Conservation (phyloP, 2,797 vertebrate species). For the Acestrorhynchus altus region DNA sequence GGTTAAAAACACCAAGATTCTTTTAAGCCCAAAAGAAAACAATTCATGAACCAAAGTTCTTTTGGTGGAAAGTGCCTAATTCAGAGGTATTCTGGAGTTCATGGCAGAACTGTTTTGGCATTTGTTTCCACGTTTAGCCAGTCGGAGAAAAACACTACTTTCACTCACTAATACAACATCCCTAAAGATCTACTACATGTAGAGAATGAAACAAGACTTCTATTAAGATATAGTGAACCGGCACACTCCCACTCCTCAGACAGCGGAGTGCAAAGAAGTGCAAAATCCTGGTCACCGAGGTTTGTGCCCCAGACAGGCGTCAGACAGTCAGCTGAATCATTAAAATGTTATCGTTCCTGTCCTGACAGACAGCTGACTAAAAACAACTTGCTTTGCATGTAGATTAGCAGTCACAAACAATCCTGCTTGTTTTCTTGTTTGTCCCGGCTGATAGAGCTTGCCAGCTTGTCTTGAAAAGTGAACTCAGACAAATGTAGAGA, state of each 20-base stretch:
- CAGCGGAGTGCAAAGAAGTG: neutral
- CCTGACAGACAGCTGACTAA: neutral
- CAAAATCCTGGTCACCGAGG: neutral
- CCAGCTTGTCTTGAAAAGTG: slow-evolving; percentile 37
- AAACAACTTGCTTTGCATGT: neutral
- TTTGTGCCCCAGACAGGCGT: neutral
- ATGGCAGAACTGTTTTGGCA: too few species aligned
- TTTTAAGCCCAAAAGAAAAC: too few species aligned
- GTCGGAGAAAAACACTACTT: neutral
- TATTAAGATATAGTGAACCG: neutral
- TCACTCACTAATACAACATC: neutral
- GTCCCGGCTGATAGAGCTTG: slow-evolving; percentile 19
- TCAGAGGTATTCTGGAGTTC: too few species aligned
- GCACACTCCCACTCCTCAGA: neutral
- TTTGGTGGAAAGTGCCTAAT: too few species aligned
- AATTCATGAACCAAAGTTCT: too few species aligned
- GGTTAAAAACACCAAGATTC: too few species aligned
- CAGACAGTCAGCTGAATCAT: neutral
- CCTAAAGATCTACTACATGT: slow-evolving; percentile 6
- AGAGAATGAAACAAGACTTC: neutral
- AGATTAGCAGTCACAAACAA: neutral
- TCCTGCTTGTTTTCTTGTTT: slow-evolving; percentile 6
- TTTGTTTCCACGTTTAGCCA: too few species aligned
- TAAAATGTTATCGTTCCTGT: slow-evolving; percentile 1
- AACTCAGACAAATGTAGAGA: slow-evolving; percentile 36